Evolutionary conservation across 1,140 invertebrate genomes (phyloP), one percentile per base, ranked within the genome.

Genomic region (Macrocentrus cingulum): DNA sequence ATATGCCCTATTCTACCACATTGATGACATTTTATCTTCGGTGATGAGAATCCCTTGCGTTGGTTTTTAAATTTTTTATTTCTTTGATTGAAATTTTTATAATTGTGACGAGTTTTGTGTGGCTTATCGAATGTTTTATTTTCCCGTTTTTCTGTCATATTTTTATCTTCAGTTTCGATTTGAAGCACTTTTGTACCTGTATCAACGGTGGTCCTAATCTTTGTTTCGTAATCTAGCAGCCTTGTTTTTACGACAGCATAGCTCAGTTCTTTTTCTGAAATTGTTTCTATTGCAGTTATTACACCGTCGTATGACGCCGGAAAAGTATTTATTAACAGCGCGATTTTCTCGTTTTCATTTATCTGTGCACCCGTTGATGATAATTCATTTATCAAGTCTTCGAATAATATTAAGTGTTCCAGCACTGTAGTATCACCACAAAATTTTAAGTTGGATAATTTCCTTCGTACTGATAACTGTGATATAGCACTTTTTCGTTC

Each of bases 401-500:
- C 73, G 64, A 80, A 79, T 13, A 49, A 44, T 15, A 64, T 48
- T 50, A 75, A 75, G 68, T 80, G 68, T 61, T 70, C 65, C 9
- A 68, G 23, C 18, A 76, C 50, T 1, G 57, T 11, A 16, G 49
- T 66, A 56, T 77, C 72, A 54, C 58, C 46, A 64, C 71, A 61
- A 60, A 80, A 62, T 66, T 76, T 79, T 15, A 79, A 64, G 0
- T 18, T 29, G 6, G 75, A 60, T 52, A 77, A 61, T 60, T 68
- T 67, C 42, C 79, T 80, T 19, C 72, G 59, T n/a, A 74, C 16
- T 5, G 68, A 62, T 22, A 79, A 55, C 59, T 78, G 71, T 1
- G 68, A 74, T 11, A 72, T 75, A 13, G 74, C 49, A 66, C 71
- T 78, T 68, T 74, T 73, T n/a, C 76, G 52, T 55, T 78, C 70